These are phyloP conservation scores for Mesocentrotus franciscanus DNA, from an alignment of 53 echinoderm and acorn worm genomes.

Conservation along the genomic window DNA sequence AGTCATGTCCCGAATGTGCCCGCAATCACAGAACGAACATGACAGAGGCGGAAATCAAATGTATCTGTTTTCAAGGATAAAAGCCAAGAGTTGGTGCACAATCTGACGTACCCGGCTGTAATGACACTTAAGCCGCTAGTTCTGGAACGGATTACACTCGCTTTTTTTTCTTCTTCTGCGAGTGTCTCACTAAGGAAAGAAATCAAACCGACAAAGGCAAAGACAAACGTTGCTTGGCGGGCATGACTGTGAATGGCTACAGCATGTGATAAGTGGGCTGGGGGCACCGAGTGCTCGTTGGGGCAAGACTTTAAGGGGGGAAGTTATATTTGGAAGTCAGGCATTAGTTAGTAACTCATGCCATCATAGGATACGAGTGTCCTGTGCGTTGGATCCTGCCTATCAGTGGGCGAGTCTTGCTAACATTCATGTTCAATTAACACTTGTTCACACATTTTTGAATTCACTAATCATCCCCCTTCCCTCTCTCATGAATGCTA, in stretches of 20 bases:
- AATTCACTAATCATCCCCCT: too few species aligned
- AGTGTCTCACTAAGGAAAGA: slow-evolving; percentile 1
- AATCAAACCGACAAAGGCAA: not conserved
- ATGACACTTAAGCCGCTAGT: slow-evolving; percentile 35
- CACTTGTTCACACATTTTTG: not conserved
- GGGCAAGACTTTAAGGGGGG: not conserved
- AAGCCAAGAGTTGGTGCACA: not conserved
- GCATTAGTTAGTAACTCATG: not conserved
- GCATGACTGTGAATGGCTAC: slow-evolving; percentile 29
- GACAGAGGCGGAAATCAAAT: not conserved
- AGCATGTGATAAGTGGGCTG: slow-evolving; percentile 35
- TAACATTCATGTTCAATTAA: slow-evolving; percentile 32
- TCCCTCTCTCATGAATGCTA: too few species aligned
- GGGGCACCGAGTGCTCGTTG: not conserved
- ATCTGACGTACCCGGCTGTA: not conserved
- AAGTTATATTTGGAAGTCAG: slow-evolving; percentile 47
- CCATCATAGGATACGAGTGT: not conserved
- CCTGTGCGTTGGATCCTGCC: not conserved
- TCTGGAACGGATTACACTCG: slow-evolving; percentile 10
- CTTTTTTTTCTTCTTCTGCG: not conserved
- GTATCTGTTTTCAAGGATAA: not conserved
- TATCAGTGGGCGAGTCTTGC: not conserved
- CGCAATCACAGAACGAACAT: not conserved
- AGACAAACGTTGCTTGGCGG: slow-evolving; percentile 20
- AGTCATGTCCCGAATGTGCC: not conserved